phyloP scores from a whole-genome alignment of 2,888 invertebrate genomes.

The Eubasilissa splendida region DNA sequence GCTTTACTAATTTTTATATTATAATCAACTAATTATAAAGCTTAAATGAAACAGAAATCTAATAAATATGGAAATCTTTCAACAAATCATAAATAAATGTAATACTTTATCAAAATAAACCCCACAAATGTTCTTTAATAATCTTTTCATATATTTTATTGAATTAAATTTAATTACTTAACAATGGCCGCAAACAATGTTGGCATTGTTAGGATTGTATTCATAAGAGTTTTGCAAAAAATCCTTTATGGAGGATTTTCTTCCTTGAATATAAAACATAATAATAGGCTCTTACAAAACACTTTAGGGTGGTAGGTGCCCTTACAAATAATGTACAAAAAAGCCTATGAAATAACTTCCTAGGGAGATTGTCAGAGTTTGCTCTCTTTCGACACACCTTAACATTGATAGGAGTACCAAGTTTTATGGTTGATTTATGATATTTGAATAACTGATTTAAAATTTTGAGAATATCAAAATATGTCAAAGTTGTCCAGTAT shows the following conservation, averaged over 20 bases:
- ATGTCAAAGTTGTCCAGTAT: too few species aligned
- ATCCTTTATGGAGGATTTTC: slow-evolving; percentile 40
- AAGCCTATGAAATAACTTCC: too few species aligned
- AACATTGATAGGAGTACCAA: too few species aligned
- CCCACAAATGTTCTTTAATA: not conserved
- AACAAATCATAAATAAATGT: not conserved
- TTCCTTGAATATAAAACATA: slow-evolving; percentile 22
- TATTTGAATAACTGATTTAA: too few species aligned
- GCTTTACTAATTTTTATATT: too few species aligned
- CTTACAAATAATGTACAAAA: slow-evolving; percentile 2
- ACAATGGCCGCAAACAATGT: slow-evolving; percentile 47
- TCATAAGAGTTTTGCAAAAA: slow-evolving; percentile 38
- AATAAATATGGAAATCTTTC: not conserved
- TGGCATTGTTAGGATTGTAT: slow-evolving; percentile 37
- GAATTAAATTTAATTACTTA: slow-evolving; percentile 46
- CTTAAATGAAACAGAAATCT: too few species aligned
- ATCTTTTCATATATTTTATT: not conserved
- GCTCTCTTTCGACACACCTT: too few species aligned
- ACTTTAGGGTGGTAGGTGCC: slow-evolving; percentile 33
- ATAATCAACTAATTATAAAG: too few species aligned
- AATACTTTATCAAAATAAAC: not conserved
- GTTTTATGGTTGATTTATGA: too few species aligned
- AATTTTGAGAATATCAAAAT: too few species aligned
- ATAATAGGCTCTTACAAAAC: slow-evolving; percentile 52
- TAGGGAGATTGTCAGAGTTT: too few species aligned